Evolutionary conservation across 2,797 vertebrate genomes (phyloP).

Genomic region (Channallabes apus): DNA sequence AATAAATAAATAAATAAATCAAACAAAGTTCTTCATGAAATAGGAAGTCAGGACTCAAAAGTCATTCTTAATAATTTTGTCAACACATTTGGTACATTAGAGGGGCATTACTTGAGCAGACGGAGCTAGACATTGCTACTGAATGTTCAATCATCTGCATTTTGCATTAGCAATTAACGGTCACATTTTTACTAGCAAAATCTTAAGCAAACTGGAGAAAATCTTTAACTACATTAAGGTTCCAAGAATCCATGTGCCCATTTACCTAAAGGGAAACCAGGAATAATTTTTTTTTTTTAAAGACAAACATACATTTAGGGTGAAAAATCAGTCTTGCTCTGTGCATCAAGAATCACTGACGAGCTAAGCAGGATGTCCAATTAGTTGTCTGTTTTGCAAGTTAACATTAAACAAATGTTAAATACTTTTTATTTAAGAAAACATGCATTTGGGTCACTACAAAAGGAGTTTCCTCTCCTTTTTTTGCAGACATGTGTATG

Average conservation of each 20-base stretch:
- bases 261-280: not conserved
- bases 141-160: not conserved
- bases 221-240: not conserved
- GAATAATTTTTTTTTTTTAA: too few relatives aligned
- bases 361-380: not conserved
- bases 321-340: not conserved
- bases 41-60: not conserved
- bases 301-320: not conserved
- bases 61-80: not conserved
- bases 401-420: not conserved
- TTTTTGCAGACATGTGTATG: not conserved
- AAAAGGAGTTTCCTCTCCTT: not conserved
- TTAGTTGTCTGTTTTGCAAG: not conserved
- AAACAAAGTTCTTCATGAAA: not conserved
- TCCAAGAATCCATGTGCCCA: not conserved
- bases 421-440: not conserved
- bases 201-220: not conserved
- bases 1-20: not conserved
- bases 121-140: not conserved
- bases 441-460: not conserved
- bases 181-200: not conserved
- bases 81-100: not conserved
- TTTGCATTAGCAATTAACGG: not conserved
- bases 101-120: not conserved
- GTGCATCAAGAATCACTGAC: not conserved